Evolutionary conservation across 92 coral and sea anemone species (phyloP).

Genomic region (Palythoa heliodiscus): DNA sequence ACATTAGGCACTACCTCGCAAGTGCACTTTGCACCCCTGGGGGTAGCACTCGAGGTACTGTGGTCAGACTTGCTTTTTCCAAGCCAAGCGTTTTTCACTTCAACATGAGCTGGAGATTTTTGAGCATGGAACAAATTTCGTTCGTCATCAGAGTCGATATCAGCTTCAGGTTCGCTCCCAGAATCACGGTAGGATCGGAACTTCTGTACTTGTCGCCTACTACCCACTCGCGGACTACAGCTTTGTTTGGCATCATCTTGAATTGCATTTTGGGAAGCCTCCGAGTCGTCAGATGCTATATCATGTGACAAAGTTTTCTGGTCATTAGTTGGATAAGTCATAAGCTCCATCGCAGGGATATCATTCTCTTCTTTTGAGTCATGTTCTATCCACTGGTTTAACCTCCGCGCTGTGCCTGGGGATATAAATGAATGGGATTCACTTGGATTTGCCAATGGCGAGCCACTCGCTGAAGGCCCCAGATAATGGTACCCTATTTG

Average conservation of each 20-base stretch:
- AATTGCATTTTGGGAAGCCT: conserved; percentile 34
- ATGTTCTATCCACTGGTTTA: conserved; percentile 79
- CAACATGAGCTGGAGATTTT: conserved; percentile 49
- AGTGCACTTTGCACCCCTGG: conserved; percentile 58
- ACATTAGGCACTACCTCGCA: conserved; percentile 73
- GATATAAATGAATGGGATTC: conserved; percentile 71
- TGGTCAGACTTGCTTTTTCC: conserved; percentile 48
- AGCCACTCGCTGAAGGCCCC: conserved; percentile 36
- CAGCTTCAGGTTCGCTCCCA: conserved; percentile 82
- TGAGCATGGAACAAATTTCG: conserved; percentile 64
- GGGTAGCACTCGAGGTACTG: conserved; percentile 37
- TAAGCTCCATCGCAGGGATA: conserved; percentile 52
- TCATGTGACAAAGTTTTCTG: conserved; percentile 39
- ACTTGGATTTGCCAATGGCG: conserved; percentile 27
- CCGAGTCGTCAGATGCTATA: not conserved
- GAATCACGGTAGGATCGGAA: conserved; percentile 85
- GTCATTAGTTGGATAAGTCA: conserved; percentile 36
- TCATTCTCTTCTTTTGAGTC: conserved; percentile 57
- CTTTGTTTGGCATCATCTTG: conserved; percentile 51
- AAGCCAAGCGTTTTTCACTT: conserved; percentile 80
- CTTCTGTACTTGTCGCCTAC: conserved; percentile 61
- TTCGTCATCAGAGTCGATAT: conserved; percentile 84
- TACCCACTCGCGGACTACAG: conserved; percentile 36
- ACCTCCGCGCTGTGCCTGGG: conserved; percentile 76
- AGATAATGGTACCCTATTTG: conserved; percentile 43